Evolutionary conservation across 2,797 vertebrate genomes (phyloP).

Genomic region (Mycteria americana): DNA sequence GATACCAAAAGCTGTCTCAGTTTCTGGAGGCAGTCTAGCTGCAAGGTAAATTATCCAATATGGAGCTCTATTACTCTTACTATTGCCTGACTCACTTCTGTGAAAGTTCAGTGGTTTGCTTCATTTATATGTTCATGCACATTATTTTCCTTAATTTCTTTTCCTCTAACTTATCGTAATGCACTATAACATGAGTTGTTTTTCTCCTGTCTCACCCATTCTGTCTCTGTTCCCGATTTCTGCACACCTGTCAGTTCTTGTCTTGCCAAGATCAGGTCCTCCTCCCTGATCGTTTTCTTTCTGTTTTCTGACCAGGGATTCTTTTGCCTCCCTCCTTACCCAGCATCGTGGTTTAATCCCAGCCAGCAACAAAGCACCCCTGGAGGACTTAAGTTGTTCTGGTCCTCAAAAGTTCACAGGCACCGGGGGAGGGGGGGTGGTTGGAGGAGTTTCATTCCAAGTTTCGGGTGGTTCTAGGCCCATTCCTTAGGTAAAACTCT

Average conservation of each 20-base stretch:
- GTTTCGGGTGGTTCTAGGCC: no score
- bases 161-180: not conserved
- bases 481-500: no score
- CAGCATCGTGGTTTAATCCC: not conserved
- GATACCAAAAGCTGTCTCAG: not conserved
- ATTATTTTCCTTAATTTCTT: not conserved
- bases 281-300: not conserved
- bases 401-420: no score
- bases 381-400: no score
- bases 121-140: not conserved
- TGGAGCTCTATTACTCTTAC: not conserved
- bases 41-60: not conserved
- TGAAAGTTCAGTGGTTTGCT: not conserved
- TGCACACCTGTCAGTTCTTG: not conserved
- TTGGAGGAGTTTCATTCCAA: no score
- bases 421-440: no score
- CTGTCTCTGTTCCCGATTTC: not conserved
- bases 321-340: not conserved
- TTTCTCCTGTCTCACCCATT: not conserved
- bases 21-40: not conserved
- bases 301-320: not conserved
- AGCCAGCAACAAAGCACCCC: no score
- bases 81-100: not conserved
- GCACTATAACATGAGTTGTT: not conserved
- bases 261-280: not conserved